Conservation (phyloP, 2,888 invertebrate species). For the Oscheius sp. region DNA sequence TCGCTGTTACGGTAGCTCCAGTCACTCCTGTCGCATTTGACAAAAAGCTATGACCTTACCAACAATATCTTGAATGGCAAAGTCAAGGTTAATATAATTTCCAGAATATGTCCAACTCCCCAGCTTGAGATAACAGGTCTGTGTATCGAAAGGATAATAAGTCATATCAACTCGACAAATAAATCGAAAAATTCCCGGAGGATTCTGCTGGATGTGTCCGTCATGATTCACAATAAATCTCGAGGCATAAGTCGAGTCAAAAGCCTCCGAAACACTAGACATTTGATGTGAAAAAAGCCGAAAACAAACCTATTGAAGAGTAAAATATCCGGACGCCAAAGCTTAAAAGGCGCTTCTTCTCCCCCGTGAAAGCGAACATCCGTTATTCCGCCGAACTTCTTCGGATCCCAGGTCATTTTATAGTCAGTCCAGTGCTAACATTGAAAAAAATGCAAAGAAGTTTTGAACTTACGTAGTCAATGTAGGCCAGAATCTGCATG, state of each 20-base stretch:
- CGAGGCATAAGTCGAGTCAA: constrained; percentile 57
- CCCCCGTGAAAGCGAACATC: constrained; percentile 48
- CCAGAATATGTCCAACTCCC: constrained; percentile 58
- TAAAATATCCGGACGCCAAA: constrained; percentile 55
- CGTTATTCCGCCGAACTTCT: constrained; percentile 47
- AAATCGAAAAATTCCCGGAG: constrained; percentile 55
- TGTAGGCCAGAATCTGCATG: constrained; percentile 55
- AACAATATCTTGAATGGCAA: constrained; percentile 43
- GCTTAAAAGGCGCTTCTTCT: constrained; percentile 47
- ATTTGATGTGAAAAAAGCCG: not conserved
- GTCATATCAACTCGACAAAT: constrained; percentile 52
- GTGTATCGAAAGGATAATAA: constrained; percentile 56
- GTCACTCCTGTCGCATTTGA: constrained; percentile 33
- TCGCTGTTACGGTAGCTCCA: constrained; percentile 33
- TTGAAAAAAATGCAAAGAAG: no score
- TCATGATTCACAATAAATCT: constrained; percentile 49
- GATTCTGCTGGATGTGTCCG: constrained; percentile 55
- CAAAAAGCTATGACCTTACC: constrained; percentile 32
- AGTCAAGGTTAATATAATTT: constrained; percentile 52
- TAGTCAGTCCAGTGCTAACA: constrained; percentile 56
- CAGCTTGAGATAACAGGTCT: constrained; percentile 55
- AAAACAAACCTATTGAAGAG: constrained; percentile 51
- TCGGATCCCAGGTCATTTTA: constrained; percentile 55
- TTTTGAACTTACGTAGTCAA: constrained; percentile 57
- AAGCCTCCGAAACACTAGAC: constrained; percentile 52